Percentiles rank a stretch among this genome's conserved stretches.
Evolutionary conservation across 2,113 vertebrate genomes (phyloP).

Genomic region (Podocnemis expansa): DNA sequence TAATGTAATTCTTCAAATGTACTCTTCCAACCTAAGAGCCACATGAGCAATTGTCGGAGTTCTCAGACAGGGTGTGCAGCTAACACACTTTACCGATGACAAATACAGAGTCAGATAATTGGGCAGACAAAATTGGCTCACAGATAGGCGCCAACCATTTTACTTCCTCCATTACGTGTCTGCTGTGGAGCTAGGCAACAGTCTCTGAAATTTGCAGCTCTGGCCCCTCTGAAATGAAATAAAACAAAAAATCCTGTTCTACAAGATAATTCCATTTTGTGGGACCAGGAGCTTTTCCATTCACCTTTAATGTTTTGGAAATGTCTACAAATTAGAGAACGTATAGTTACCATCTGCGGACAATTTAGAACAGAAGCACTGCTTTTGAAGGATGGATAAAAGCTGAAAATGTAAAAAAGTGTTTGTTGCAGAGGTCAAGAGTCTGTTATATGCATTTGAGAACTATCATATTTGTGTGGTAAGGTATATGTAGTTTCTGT

Average conservation of each 20-base stretch:
- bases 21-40: not conserved
- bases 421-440: not conserved
- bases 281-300: not conserved
- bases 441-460: not conserved
- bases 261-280: not conserved
- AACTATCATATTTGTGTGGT: fast-evolving
- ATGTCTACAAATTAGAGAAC: not conserved
- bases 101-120: not conserved
- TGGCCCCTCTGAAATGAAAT: not conserved
- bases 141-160: too few relatives aligned
- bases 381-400: not conserved
- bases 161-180: too few relatives aligned
- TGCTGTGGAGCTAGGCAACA: too few relatives aligned
- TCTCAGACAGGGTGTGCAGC: not conserved
- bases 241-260: not conserved
- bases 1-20: too few relatives aligned
- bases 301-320: not conserved
- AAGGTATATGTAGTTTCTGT: not conserved
- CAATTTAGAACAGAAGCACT: not conserved
- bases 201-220: not conserved
- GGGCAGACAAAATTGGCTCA: too few relatives aligned
- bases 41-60: not conserved
- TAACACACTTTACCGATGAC: too few relatives aligned
- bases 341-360: too few relatives aligned
- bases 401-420: not conserved